These are phyloP conservation scores for Sebastes minor DNA, from an alignment of 2,797 vertebrate genomes.

Conservation along the genomic window DNA sequence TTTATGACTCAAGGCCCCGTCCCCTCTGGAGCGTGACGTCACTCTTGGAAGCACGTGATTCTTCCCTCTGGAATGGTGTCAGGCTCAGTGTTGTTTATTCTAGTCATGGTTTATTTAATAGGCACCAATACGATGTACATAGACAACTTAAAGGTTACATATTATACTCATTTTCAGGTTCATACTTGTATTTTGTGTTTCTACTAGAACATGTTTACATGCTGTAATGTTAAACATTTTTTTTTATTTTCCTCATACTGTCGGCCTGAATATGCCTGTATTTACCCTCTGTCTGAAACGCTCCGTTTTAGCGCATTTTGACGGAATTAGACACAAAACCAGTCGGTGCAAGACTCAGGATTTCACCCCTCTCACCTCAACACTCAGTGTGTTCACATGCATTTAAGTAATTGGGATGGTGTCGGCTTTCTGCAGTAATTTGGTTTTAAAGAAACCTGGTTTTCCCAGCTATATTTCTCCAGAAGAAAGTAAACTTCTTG, in stretches of 20 bases:
- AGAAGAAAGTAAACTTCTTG: not conserved
- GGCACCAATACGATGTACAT: no score
- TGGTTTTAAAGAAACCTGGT: not conserved
- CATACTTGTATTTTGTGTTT: no score
- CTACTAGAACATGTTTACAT: no score
- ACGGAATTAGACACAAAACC: not conserved
- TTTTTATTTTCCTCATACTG: no score
- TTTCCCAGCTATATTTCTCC: not conserved
- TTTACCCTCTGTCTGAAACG: no score
- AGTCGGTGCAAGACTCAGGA: not conserved
- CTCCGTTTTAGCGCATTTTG: no score
- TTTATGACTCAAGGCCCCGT: not conserved
- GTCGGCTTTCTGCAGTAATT: not conserved
- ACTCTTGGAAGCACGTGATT: conserved; percentile 70
- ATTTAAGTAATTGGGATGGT: not conserved
- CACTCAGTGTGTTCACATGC: not conserved
- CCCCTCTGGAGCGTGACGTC: conserved; percentile 16
- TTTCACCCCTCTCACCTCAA: not conserved
- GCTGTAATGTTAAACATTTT: no score
- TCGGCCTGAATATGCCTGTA: no score
- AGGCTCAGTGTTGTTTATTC: not conserved
- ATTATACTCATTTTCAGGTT: no score
- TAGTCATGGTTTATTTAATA: no score
- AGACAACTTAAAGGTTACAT: no score
- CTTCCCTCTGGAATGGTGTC: not conserved